Base-by-base conservation (phyloP, 2,888 invertebrate genomes). In the Oligia latruncula region DNA sequence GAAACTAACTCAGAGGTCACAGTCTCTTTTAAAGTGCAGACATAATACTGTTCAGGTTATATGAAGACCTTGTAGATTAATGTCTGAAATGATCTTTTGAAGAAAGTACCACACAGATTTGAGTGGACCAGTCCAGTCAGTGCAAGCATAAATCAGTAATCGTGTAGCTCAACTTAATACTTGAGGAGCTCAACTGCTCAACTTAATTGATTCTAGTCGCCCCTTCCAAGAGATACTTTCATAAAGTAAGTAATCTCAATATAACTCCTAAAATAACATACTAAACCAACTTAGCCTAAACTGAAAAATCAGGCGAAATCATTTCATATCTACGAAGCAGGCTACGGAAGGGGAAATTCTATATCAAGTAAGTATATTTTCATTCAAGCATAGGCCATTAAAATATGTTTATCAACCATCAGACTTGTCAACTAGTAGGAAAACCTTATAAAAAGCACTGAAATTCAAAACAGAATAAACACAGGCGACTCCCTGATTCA, bases 401-500 rank as follows among this genome's bases (percentile, higher is more conserved):
- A 72, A 86, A 77, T 73, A 15, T 84, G 64, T 87, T 80, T 85
- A 85, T 80, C 73, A 49, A 67, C 29, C n/a, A 78, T 85, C 74
- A 68, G 8, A 4, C 64, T 52, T 73, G 82, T 81, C 85, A 86
- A n/a, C 67, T 40, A 29, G 35, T 43, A 23, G 66, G 60, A 71
- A 85, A 87, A 49, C 66, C 49, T 29, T 67, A 83, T 81, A 76
- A 79, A 84, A 84, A 58, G 70, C 74, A 72, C 84, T 86, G 85
- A 86, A 82, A 84, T 87, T 78, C 81, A 84, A 80, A 85, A 85
- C 77, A 81, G 75, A 85, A 85, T 88, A 90, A 91, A 90, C 90
- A 89, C 85, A 83, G 71, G 79, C 70, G 15, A 74, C 83, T 40
- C 71, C 78, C 72, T 87, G 88, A 90, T 91, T 88, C 88, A 86